Conservation (phyloP, 2,113 vertebrate genomes). For the Mesitornis unicolor region DNA sequence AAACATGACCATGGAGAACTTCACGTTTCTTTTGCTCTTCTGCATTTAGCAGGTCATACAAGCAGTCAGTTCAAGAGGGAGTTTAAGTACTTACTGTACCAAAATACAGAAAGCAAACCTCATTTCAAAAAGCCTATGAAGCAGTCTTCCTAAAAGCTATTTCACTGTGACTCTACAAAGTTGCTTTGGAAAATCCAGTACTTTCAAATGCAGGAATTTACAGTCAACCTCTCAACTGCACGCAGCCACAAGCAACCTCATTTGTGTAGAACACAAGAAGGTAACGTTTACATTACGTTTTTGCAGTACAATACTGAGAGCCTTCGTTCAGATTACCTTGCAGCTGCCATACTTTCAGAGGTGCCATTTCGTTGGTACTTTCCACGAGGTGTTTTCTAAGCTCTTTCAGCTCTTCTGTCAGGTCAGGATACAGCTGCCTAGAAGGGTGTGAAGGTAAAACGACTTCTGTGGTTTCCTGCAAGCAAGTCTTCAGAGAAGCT, state of each 20-base stretch:
- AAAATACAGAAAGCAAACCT: background rate
- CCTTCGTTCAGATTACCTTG: slow-evolving; percentile 79
- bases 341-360: slow-evolving; percentile 97
- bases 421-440: slow-evolving; percentile 85
- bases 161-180: background rate
- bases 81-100: background rate
- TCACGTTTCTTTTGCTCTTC: background rate
- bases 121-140: background rate
- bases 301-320: background rate
- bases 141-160: background rate
- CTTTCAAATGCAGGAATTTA: background rate
- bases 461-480: background rate
- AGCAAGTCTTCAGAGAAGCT: background rate
- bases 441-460: background rate
- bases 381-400: slow-evolving; percentile 93
- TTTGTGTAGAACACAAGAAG: background rate
- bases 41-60: background rate
- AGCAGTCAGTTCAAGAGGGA: background rate
- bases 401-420: slow-evolving; percentile 91
- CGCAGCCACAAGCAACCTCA: background rate
- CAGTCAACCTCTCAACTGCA: background rate
- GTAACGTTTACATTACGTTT: background rate
- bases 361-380: slow-evolving; percentile 98
- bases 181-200: background rate
- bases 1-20: background rate